Percentiles rank a stretch among this genome's conserved stretches.
These are phyloP conservation scores for Cephus pygmeus DNA, from an alignment of 2,888 invertebrate species.

Conservation along the genomic window DNA sequence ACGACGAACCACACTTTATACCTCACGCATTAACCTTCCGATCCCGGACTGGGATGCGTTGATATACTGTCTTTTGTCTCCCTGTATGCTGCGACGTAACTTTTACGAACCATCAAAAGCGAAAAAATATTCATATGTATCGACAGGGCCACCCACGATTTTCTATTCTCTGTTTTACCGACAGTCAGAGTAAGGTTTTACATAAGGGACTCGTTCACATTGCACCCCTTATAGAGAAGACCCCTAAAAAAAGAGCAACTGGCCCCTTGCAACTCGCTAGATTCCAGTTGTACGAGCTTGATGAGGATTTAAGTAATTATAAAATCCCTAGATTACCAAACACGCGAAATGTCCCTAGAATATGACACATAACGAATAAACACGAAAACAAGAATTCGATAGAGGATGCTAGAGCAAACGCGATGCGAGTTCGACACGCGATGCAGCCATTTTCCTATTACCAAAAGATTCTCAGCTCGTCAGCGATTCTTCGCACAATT, in stretches of 20 bases:
- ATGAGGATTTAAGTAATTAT: neutral
- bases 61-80: neutral
- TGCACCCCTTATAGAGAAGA: neutral
- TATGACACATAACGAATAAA: neutral
- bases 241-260: neutral
- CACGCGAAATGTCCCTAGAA: neutral
- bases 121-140: neutral
- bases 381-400: neutral
- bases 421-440: slow-evolving; percentile 29
- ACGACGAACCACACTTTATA: neutral
- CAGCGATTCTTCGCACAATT: neutral
- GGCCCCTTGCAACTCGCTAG: neutral
- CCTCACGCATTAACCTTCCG: neutral
- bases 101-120: neutral
- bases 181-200: neutral
- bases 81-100: neutral
- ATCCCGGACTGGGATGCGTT: neutral
- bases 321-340: neutral
- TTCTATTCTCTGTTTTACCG: neutral
- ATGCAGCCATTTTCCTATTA: slow-evolving; percentile 37
- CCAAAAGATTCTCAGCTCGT: neutral
- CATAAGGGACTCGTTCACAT: neutral
- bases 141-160: neutral
- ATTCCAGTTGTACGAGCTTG: neutral
- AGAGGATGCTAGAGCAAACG: neutral